Base-by-base conservation (phyloP, 2,797 vertebrate species). In the Pseudopleuronectes americanus region DNA sequence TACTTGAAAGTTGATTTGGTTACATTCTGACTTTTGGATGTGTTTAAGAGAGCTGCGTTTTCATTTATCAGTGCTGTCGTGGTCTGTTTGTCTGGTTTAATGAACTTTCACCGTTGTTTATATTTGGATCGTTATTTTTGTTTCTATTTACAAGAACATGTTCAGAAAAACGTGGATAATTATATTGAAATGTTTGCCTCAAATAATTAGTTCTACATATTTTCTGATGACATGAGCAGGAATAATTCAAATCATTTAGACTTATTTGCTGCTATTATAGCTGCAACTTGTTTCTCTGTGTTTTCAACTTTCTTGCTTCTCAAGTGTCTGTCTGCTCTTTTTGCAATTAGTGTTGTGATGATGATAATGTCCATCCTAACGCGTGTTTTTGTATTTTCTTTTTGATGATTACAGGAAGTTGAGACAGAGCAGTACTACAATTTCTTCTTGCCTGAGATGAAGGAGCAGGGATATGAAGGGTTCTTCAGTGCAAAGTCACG, bases 401-500 rank as follows among this genome's bases (percentile, higher is more conserved):
- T 5, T 38, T 76, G 7, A 65, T 60, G 4, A 63, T 64, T 72
- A 54, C 80, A 99, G 97, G 97, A 99, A 92, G 97, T 99, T 61
- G 97, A 99, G 90, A 99, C 97, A 0, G 97, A 99, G 86, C 97
- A 99, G 94, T 99, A 97, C 95, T 99, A 96, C 91, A 97, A 81
- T 89, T 99, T 95, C 92, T 99, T 99, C 90, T 92, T 99, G 92
- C 96, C 96, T 54, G 97, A 99, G 90, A 79, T 99, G 86, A 99
- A 98, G 89, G 96, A 97, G 84, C 97, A 98, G 84, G 97, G 97
- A 68, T 99, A 99, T 22, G 96, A 97, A 68, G 97, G 97, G 73
- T 98, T 99, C 91, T 99, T 99, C 92, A 99, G 97, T 92, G 96
- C 97, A 72, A 99, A 99, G 90, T 99, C 97, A 77, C 96, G 97